Conservation (phyloP, 2,797 vertebrate genomes). For the Tachyglossus aculeatus region DNA sequence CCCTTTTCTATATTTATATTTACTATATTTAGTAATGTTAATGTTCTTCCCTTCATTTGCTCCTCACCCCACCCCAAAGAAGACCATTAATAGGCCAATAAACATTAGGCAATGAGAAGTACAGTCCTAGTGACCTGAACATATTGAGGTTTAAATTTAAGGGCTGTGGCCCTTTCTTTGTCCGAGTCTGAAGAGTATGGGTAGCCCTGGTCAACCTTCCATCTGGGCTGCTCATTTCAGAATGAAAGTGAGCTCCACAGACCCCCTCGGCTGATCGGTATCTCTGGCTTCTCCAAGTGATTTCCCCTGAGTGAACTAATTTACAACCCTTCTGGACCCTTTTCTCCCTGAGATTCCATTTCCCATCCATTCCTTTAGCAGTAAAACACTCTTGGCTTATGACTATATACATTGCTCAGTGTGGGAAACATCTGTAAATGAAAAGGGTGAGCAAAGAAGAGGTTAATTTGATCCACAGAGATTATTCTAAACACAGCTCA, state of each 20-base stretch:
- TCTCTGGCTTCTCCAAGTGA: conserved; percentile 45
- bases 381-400: conserved; percentile 54
- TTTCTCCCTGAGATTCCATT: conserved; percentile 50
- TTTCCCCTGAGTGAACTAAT: conserved; percentile 32
- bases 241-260: conserved; percentile 52
- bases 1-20: too few relatives aligned
- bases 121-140: too few relatives aligned
- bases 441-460: conserved; percentile 21
- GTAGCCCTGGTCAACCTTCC: conserved; percentile 59
- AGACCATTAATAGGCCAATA: too few relatives aligned
- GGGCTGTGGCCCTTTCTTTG: conserved; percentile 16
- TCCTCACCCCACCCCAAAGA: too few relatives aligned
- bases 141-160: conserved; percentile 23
- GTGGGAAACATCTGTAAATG: conserved; percentile 30
- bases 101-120: too few relatives aligned
- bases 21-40: too few relatives aligned
- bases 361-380: conserved; percentile 53
- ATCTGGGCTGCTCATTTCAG: conserved; percentile 44
- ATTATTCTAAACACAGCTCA: conserved; percentile 11
- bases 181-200: conserved; percentile 27
- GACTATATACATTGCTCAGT: conserved; percentile 36
- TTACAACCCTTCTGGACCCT: conserved; percentile 45
- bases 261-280: conserved; percentile 53
- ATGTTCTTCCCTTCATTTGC: too few relatives aligned
- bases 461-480: conserved; percentile 19